Percentiles rank a stretch among this genome's conserved stretches.
Conservation (phyloP, 2,888 invertebrate species). For the Acrobasis consociella region DNA sequence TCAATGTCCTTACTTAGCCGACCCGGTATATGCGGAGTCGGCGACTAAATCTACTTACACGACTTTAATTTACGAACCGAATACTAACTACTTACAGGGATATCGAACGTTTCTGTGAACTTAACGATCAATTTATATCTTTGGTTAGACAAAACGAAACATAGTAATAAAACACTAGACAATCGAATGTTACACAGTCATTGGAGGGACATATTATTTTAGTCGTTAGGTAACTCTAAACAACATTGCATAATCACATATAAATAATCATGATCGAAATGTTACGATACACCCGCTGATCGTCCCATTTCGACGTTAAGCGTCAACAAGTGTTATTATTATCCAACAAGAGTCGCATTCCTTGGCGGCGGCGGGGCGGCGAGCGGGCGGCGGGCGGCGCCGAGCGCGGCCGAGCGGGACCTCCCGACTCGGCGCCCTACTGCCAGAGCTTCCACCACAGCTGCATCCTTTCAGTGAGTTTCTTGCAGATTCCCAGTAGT, state of each 20-base stretch:
- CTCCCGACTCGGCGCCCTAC: constrained; percentile 46
- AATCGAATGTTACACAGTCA: constrained; percentile 76
- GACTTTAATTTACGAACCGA: constrained; percentile 74
- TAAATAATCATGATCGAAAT: constrained; percentile 76
- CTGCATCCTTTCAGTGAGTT: constrained; percentile 94
- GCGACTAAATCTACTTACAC: constrained; percentile 78
- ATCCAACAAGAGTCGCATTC: constrained; percentile 56
- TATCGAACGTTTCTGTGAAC: constrained; percentile 68
- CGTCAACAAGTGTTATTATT: constrained; percentile 76
- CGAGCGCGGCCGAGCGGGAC: background rate
- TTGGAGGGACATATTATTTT: constrained; percentile 79
- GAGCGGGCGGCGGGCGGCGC: constrained; percentile 33
- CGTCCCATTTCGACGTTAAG: constrained; percentile 77
- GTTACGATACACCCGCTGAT: constrained; percentile 64
- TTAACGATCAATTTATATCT: constrained; percentile 70
- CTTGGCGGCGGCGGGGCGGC: constrained; percentile 27
- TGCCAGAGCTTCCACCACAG: constrained; percentile 95
- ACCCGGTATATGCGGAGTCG: constrained; percentile 69
- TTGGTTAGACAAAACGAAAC: constrained; percentile 80
- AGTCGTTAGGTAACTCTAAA: constrained; percentile 79
- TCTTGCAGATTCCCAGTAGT: constrained; percentile 94
- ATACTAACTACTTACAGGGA: constrained; percentile 78
- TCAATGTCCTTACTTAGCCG: constrained; percentile 81
- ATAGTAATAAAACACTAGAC: constrained; percentile 75
- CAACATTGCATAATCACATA: constrained; percentile 79